Base-by-base conservation (phyloP, 1,140 invertebrate species). In the Stratiolaelaps scimitus region DNA sequence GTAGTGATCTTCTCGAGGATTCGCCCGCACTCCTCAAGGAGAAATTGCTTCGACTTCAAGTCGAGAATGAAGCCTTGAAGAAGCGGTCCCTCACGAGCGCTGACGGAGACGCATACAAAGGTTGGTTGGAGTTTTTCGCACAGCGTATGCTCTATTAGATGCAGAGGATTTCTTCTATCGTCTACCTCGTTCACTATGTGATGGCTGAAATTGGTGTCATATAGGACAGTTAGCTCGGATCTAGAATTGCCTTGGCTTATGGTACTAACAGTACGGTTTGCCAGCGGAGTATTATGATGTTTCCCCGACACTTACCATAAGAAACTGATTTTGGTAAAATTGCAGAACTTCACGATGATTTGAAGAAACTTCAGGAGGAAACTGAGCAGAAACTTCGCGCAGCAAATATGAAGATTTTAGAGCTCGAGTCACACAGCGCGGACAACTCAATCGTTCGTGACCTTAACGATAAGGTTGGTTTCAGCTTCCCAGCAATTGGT, bases 331-430 rank as follows among this genome's bases (percentile, higher is more conserved):
- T 26, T 23, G 15, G 13, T 60, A 17, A 1, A n/a, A 26, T 10
- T 60, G 2, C 53, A 60, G 53, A 60, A 60, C 53, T 60, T 34
- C 13, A 60, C 53, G 53, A 60, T 23, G 53, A 60, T 23, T 29
- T 60, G 53, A 60, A 60, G 53, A 60, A 60, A 23, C 53, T 60
- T 26, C 53, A 20, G 26, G 53, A 60, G 10, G 53, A 60, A 26
- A 60, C 53, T 2, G 53, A 60, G 10, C 53, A 60, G 53, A 60
- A 60, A 34, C 53, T 60, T 26, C 53, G 53, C 1, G 53, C 53
- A 4, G 53, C 53, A 15, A 60, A 60, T 23, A 17, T 60, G 53
- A 60, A 60, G 23, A 60, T 60, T 34, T 26, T 60, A 23, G 53
- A 60, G 53, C 34, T 60, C 15, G 53, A 60, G 10, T 60, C 53